Conservation (phyloP, 1,140 invertebrate genomes). For the Neuroterus valhalla region DNA sequence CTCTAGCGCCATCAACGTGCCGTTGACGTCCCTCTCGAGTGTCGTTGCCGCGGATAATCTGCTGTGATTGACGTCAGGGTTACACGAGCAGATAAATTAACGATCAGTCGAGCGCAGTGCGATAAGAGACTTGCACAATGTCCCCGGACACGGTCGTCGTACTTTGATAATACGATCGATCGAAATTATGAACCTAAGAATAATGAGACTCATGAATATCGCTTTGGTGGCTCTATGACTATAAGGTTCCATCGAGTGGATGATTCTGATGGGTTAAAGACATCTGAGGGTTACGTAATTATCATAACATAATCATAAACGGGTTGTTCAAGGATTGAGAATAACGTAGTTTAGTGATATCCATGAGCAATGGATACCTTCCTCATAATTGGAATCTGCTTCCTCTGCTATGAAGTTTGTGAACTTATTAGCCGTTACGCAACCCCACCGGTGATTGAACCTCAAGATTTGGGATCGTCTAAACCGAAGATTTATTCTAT, state of each 20-base stretch:
- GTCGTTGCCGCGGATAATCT: neutral
- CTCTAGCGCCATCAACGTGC: neutral
- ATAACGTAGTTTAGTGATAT: neutral
- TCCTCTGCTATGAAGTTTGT: constrained; percentile 77
- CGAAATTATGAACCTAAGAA: no score
- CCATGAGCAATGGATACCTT: constrained; percentile 75
- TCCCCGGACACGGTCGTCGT: neutral
- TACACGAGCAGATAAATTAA: neutral
- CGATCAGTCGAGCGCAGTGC: neutral
- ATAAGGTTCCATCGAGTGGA: no score
- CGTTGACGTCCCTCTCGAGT: constrained; percentile 20
- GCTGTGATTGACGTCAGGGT: neutral
- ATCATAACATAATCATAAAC: neutral
- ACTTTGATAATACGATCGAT: neutral
- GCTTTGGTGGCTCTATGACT: no score
- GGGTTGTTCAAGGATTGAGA: neutral
- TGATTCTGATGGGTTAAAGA: no score
- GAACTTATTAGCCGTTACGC: constrained; percentile 70
- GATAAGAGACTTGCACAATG: neutral
- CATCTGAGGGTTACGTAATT: no score
- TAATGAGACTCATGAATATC: no score
- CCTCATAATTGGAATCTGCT: constrained; percentile 75
- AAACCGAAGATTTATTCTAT: constrained; percentile 68
- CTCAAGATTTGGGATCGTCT: constrained; percentile 49
- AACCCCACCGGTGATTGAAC: constrained; percentile 56